Evolutionary conservation across 2,797 vertebrate species (phyloP).

Genomic region (Intellagama lesueurii): DNA sequence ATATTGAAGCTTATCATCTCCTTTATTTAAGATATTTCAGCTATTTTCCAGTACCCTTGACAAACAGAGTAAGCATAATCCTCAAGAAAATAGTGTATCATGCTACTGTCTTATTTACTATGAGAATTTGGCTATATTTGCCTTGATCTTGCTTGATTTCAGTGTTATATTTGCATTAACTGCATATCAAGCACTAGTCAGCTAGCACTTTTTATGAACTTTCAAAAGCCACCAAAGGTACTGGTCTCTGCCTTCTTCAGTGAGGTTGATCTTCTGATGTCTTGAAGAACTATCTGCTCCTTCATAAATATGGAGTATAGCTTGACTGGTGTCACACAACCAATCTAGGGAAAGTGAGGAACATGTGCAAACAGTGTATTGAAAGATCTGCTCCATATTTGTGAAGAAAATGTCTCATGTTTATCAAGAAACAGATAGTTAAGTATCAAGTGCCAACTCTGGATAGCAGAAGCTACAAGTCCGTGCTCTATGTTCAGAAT

Average conservation of each 20-base stretch:
- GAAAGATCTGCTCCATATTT: neutral
- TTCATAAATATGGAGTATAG: neutral
- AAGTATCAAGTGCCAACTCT: neutral
- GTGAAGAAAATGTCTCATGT: neutral
- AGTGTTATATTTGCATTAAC: neutral
- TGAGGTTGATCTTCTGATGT: neutral
- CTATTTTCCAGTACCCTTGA: slow-evolving; percentile 24
- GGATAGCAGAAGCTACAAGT: neutral
- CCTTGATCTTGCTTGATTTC: neutral
- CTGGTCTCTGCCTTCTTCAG: neutral
- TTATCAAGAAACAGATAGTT: neutral
- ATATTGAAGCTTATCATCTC: slow-evolving; percentile 21
- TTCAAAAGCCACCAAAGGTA: neutral
- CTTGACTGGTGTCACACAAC: neutral
- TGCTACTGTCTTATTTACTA: neutral
- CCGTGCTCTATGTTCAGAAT: neutral
- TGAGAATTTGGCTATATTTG: slow-evolving; percentile 10
- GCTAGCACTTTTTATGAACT: neutral
- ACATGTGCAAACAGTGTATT: neutral
- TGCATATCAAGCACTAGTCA: neutral
- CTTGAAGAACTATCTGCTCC: neutral
- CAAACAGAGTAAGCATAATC: slow-evolving; percentile 20
- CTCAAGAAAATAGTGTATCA: slow-evolving; percentile 8
- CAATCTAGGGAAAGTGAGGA: neutral
- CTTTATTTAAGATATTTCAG: slow-evolving; percentile 30